phyloP scores from a whole-genome alignment of 1,140 invertebrate species.

The Teleopsis dalmanni region DNA sequence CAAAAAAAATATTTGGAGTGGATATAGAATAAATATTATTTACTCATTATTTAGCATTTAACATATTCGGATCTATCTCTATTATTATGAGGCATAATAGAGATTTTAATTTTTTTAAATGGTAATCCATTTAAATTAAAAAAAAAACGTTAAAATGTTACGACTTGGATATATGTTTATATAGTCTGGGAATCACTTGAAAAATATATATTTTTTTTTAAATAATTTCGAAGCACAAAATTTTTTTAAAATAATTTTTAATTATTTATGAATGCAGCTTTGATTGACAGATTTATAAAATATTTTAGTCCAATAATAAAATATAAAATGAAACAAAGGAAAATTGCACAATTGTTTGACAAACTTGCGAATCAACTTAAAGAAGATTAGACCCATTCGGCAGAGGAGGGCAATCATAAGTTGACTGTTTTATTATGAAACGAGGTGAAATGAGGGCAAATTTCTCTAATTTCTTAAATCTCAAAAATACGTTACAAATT shows the following conservation, averaged over 20 bases:
- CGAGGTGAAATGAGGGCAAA: neutral
- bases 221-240: neutral
- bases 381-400: neutral
- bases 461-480: neutral
- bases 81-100: too few relatives aligned
- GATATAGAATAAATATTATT: too few relatives aligned
- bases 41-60: too few relatives aligned
- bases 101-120: too few relatives aligned
- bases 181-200: too few relatives aligned
- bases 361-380: neutral
- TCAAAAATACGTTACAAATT: too few relatives aligned
- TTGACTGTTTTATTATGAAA: too few relatives aligned
- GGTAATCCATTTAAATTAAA: too few relatives aligned
- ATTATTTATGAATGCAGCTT: neutral
- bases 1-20: too few relatives aligned
- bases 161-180: too few relatives aligned
- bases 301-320: neutral
- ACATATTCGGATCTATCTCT: too few relatives aligned
- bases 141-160: too few relatives aligned
- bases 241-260: neutral
- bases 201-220: neutral
- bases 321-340: neutral
- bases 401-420: neutral
- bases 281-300: slow-evolving; percentile 4
- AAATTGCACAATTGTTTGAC: slow-evolving; percentile 3